Base-by-base conservation (phyloP, 1,140 invertebrate genomes). In the Listronotus oregonensis region DNA sequence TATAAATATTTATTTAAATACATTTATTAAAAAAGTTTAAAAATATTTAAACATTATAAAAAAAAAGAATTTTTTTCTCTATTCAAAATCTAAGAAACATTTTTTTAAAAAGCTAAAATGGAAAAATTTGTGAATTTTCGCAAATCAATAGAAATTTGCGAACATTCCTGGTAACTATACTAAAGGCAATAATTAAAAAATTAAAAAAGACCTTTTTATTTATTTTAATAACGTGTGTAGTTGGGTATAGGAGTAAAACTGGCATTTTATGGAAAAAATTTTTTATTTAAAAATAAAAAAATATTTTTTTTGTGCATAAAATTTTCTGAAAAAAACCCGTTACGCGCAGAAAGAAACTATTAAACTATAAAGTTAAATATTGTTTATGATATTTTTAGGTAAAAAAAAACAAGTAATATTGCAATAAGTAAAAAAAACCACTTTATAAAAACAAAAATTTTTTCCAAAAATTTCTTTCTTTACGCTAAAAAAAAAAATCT, bases 261-360 rank as follows among this genome's bases (percentile, higher is more conserved):
- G 74, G 74, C 74, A 74, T 72, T 70, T 71, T 67, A 75, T 75
- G 74, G 74, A 71, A 75, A n/a, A n/a, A n/a, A 75, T 68, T 68
- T 66, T 67, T 54, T 60, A 61, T 42, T 51, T 47, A n/a, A 68
- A 67, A 47, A 55, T 67, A 55, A 66, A 17, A n/a, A n/a, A 54
- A 60, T 52, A 69, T n/a, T n/a, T n/a, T 37, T 49, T 34, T 69
- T 67, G 58, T 70, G 64, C 66, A 69, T 55, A 67, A 63, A 57
- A n/a, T n/a, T n/a, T n/a, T n/a, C n/a, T n/a, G n/a, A n/a, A n/a
- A n/a, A n/a, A n/a, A n/a, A n/a, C n/a, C n/a, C n/a, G n/a, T n/a
- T n/a, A n/a, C n/a, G n/a, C n/a, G n/a, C n/a, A n/a, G n/a, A n/a
- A n/a, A n/a, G n/a, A n/a, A n/a, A n/a, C n/a, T n/a, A n/a, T n/a